These are phyloP conservation scores for Leucophenga montana DNA, from an alignment of 2,888 invertebrate genomes.

Conservation along the genomic window DNA sequence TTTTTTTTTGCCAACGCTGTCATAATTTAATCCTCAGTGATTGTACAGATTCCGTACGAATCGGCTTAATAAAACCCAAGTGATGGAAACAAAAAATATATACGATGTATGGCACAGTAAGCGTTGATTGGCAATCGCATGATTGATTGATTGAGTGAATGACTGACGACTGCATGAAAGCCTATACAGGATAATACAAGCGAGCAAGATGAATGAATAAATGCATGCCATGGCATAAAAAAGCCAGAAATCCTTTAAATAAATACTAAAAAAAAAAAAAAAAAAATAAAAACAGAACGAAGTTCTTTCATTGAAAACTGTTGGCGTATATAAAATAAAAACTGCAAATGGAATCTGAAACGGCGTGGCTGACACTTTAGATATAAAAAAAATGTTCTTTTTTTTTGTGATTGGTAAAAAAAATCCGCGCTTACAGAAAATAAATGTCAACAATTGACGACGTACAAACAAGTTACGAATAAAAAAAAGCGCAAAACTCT, in stretches of 20 bases:
- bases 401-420: too few species aligned
- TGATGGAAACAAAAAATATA: constrained; percentile 53
- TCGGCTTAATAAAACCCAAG: constrained; percentile 58
- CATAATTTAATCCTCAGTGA: constrained; percentile 66
- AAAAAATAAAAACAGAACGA: constrained; percentile 47
- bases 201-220: constrained; percentile 7
- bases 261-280: constrained; percentile 50
- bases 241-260: constrained; percentile 44
- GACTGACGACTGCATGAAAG: constrained; percentile 12
- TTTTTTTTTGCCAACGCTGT: too few species aligned
- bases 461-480: too few species aligned
- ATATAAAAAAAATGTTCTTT: not conserved
- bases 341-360: too few species aligned
- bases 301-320: constrained; percentile 61
- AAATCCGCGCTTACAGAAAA: too few species aligned
- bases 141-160: constrained; percentile 29
- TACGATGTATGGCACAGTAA: constrained; percentile 45
- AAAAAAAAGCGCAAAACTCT: too few species aligned
- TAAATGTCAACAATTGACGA: too few species aligned
- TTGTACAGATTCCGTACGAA: constrained; percentile 49
- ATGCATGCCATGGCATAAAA: constrained; percentile 33
- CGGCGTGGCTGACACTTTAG: too few species aligned
- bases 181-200: too few species aligned
- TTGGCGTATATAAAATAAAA: constrained; percentile 67
- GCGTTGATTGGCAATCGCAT: constrained; percentile 63